Evolutionary conservation across 2,113 vertebrate species (phyloP).

Genomic region (Mohoua ochrocephala): DNA sequence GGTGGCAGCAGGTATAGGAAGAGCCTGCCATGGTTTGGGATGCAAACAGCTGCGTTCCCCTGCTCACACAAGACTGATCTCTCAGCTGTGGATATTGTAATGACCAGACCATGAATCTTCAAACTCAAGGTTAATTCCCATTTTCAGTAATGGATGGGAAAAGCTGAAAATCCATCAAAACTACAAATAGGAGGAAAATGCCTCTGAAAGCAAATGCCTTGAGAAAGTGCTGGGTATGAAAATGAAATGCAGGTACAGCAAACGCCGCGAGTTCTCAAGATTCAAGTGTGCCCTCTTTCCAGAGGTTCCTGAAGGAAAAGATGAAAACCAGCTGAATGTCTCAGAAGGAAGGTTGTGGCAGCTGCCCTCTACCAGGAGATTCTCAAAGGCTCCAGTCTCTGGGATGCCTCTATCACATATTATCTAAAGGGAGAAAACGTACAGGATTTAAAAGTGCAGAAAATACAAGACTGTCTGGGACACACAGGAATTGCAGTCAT

Average conservation of each 20-base stretch:
- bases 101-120: neutral
- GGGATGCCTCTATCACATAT: neutral
- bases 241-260: neutral
- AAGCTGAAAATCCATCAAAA: constrained; percentile 40
- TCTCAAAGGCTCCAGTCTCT: neutral
- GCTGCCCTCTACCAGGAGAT: neutral
- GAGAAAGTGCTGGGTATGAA: neutral
- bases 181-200: neutral
- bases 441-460: neutral
- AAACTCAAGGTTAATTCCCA: constrained; percentile 43
- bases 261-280: neutral
- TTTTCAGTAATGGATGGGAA: constrained; percentile 6
- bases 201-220: neutral
- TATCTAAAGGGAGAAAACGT: neutral
- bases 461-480: neutral
- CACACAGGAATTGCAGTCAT: neutral
- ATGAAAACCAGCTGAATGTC: neutral
- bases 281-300: neutral
- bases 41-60: neutral
- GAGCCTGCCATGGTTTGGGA: neutral
- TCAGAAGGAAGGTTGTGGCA: neutral
- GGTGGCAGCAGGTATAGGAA: neutral
- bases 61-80: neutral
- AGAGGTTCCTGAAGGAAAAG: neutral
- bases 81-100: neutral